These are phyloP conservation scores for Agriopis aurantiaria DNA, from an alignment of 2,888 invertebrate genomes.

Conservation along the genomic window DNA sequence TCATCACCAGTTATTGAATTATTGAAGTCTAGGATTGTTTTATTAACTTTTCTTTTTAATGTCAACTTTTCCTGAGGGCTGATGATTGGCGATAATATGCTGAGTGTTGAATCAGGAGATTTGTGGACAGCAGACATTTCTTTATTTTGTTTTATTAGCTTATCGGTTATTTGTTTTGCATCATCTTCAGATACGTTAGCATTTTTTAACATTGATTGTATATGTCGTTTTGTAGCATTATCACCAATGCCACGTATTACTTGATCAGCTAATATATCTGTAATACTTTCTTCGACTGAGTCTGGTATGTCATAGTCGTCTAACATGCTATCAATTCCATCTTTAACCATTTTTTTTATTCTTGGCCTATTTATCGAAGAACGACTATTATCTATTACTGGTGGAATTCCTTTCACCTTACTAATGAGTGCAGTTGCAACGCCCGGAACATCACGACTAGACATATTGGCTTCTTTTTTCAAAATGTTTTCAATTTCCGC, in stretches of 20 bases:
- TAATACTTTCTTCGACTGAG: not conserved
- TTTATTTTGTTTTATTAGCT: not conserved
- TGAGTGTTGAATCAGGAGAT: not conserved
- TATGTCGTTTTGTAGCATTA: not conserved
- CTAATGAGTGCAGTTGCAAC: conserved; percentile 38
- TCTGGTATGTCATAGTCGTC: not conserved
- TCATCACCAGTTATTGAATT: conserved; percentile 36
- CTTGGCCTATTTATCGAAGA: not conserved
- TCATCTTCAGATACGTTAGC: not conserved
- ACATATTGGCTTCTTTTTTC: conserved; percentile 39
- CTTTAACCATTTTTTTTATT: not conserved
- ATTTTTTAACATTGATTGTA: not conserved
- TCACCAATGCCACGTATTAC: not conserved
- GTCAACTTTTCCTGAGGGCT: not conserved
- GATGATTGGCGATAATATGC: not conserved
- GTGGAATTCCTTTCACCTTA: conserved; percentile 29
- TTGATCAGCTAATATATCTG: not conserved
- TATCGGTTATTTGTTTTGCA: not conserved
- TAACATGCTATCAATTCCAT: not conserved
- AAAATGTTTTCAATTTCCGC: conserved; percentile 39
- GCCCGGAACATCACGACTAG: conserved; percentile 35
- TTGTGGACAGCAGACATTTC: not conserved
- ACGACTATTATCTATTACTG: not conserved
- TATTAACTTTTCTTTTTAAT: not conserved
- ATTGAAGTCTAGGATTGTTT: conserved; percentile 39